A percentile compares a stretch with the other conserved stretches of the same genome.
Conservation (phyloP, 2,797 vertebrate species). For the Toxotes lorentzi region DNA sequence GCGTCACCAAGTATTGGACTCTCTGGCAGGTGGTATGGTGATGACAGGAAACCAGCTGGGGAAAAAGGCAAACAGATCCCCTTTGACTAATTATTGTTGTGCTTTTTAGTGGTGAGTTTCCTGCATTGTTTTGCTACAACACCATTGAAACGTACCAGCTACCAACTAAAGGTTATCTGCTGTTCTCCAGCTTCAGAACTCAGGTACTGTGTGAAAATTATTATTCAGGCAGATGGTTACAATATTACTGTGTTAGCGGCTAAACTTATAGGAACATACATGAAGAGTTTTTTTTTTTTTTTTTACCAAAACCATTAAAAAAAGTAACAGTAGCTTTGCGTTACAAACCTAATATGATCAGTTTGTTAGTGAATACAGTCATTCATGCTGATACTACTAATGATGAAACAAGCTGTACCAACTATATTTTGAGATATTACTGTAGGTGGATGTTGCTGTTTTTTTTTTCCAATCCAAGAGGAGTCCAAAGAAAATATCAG, state of each 20-base stretch:
- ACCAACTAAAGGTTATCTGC: background rate
- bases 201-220: background rate
- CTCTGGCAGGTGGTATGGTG: constrained; percentile 39
- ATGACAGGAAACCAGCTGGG: constrained; percentile 62
- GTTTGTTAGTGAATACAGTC: background rate
- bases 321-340: background rate
- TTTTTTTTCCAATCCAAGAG: background rate
- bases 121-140: constrained; percentile 7
- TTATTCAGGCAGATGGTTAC: too few species aligned
- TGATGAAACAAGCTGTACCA: background rate
- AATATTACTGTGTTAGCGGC: too few species aligned
- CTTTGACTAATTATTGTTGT: constrained; percentile 19
- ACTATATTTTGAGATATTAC: background rate
- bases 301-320: background rate
- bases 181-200: background rate
- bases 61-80: constrained; percentile 30
- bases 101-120: background rate
- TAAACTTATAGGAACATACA: too few species aligned
- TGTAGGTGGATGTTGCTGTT: background rate
- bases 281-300: too few species aligned
- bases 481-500: background rate
- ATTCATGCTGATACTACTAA: background rate
- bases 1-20: constrained; percentile 53
- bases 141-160: background rate
- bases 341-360: background rate